These are phyloP conservation scores for Misgurnus anguillicaudatus DNA, from an alignment of 2,113 vertebrate genomes.

Conservation along the genomic window DNA sequence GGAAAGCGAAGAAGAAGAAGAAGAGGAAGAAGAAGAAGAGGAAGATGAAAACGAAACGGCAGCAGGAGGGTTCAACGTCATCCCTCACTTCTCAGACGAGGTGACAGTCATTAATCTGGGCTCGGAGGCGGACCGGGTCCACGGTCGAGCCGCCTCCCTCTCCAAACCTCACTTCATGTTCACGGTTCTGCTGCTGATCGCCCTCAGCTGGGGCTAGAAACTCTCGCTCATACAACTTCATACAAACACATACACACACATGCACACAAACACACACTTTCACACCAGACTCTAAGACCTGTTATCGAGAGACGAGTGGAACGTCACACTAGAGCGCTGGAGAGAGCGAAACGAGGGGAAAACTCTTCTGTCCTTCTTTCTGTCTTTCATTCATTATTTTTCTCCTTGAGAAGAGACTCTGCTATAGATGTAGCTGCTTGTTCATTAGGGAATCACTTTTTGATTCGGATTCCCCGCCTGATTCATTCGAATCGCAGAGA, in stretches of 20 bases:
- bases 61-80: slow-evolving; percentile 49
- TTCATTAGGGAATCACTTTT: slow-evolving; percentile 42
- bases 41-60: slow-evolving; percentile 3
- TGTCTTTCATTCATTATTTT: slow-evolving; percentile 36
- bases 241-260: slow-evolving; percentile 4
- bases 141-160: slow-evolving; percentile 31
- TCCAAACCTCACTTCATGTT: slow-evolving; percentile 17
- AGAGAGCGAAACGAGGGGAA: slow-evolving; percentile 36
- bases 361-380: slow-evolving; percentile 28
- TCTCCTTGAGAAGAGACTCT: slow-evolving; percentile 37
- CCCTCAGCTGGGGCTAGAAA: slow-evolving; percentile 49
- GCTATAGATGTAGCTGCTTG: slow-evolving; percentile 33
- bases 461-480: slow-evolving; percentile 28
- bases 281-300: slow-evolving; percentile 51
- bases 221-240: not conserved
- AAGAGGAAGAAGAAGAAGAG: slow-evolving; percentile 39
- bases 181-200: slow-evolving; percentile 38
- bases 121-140: slow-evolving; percentile 49
- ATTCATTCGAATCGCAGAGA: slow-evolving; percentile 28
- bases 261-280: slow-evolving; percentile 31
- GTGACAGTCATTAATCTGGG: slow-evolving; percentile 51
- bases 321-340: slow-evolving; percentile 15
- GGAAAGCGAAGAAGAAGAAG: slow-evolving; percentile 36
- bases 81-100: slow-evolving; percentile 51
- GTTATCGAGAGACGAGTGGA: slow-evolving; percentile 40